Evolutionary conservation across 1,140 invertebrate species (phyloP).

Genomic region (Drosophila nigrodunni): DNA sequence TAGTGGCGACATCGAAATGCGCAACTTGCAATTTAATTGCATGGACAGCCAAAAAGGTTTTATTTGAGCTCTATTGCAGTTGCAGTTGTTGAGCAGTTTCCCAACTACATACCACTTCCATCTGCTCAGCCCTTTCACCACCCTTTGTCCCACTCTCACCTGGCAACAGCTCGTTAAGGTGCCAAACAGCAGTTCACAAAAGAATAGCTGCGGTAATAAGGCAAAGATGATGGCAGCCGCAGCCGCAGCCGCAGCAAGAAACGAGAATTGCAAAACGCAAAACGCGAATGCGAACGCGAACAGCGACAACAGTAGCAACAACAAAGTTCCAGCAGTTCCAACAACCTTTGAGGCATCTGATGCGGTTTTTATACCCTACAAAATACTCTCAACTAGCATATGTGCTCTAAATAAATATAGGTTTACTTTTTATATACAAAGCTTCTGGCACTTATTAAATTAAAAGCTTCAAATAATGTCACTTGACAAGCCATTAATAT

Average conservation of each 20-base stretch:
- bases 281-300: background rate
- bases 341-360: slow-evolving; percentile 41
- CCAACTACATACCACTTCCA: background rate
- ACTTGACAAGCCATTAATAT: too few species aligned
- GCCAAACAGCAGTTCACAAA: slow-evolving; percentile 55
- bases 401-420: too few species aligned
- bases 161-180: slow-evolving; percentile 59
- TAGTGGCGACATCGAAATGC: slow-evolving; percentile 55
- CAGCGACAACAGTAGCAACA: slow-evolving; percentile 25
- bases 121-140: background rate
- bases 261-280: background rate
- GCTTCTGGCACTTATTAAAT: too few species aligned
- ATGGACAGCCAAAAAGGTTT: slow-evolving; percentile 42
- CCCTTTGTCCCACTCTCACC: slow-evolving; percentile 13
- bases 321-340: background rate
- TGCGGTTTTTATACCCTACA: slow-evolving; percentile 40
- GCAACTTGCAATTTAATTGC: slow-evolving; percentile 71
- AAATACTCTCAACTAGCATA: background rate
- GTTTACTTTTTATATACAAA: too few species aligned
- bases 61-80: slow-evolving; percentile 9
- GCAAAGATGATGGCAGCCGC: slow-evolving; percentile 59
- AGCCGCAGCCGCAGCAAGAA: slow-evolving; percentile 29
- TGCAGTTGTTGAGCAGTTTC: background rate
- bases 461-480: too few species aligned
- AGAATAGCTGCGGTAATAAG: slow-evolving; percentile 65